Evolutionary conservation across 2,797 vertebrate species (phyloP), one percentile per base, ranked within the genome.

Genomic region (Momotus momota): DNA sequence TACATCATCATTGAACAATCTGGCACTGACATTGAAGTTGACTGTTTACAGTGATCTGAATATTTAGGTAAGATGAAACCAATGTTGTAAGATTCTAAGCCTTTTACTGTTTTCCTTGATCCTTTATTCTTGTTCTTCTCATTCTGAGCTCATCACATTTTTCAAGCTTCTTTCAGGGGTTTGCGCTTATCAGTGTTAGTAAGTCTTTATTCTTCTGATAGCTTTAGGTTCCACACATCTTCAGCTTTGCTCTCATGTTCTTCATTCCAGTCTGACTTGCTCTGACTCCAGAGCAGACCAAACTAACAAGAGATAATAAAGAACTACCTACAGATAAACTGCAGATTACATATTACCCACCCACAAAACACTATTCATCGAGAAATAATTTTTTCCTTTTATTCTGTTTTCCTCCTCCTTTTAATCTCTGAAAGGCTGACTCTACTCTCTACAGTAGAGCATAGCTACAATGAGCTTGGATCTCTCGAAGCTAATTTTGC

Each of bases 211-310:
- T 96, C 96, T 97, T 97, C 95, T 96, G 51, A 84, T 58, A 87
- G 90, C 86, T 88, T 95, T 95, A 91, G 84, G 77, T 95, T 97
- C 95, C 96, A 82, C 26, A 94, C 46, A 91, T 98, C 97, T 97
- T 98, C 95, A 96, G 92, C 69, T 91, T 84, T 96, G 96, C 88
- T 98, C 97, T 97, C 97, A 97, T 97, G 97, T 97, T 98, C 96
- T 98, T 98, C 97, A 95, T 97, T 98, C 98, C 97, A 98, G 97
- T 97, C 94, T 98, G 97, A 97, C 96, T 98, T 94, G 97, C 97
- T 98, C 98, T 98, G 96, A 97, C 80, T 98, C 98, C 98, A 98
- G 98, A 98, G 98, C 98, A 98, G 98, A 98, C 97, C 98, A 98
- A 98, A 98, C 97, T 98, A 98, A 97, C 95, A 97, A 98, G 97